A percentile compares a stretch with the other conserved stretches of the same genome.
Evolutionary conservation across 2,113 vertebrate genomes (phyloP).

Genomic region (Haemorhous mexicanus): DNA sequence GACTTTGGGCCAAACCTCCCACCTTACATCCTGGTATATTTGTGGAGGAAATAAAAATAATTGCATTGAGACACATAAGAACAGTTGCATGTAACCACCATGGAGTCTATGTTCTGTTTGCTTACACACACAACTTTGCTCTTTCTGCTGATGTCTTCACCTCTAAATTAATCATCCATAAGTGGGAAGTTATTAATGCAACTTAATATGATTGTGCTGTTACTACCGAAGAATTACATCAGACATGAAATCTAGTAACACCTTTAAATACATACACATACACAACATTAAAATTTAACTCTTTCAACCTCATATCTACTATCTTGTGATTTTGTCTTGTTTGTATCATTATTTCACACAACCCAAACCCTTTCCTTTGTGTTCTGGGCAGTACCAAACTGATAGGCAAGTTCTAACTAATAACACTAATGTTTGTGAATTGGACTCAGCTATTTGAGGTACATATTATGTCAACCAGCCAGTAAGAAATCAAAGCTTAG

Average conservation of each 20-base stretch:
- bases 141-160: background rate
- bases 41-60: background rate
- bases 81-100: background rate
- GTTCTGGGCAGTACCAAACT: background rate
- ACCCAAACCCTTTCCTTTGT: background rate
- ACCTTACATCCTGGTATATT: background rate
- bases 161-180: background rate
- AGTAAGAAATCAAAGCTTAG: background rate
- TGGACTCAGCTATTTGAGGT: background rate
- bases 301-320: background rate
- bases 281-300: background rate
- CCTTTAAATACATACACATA: background rate
- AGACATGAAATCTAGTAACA: background rate
- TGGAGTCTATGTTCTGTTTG: background rate
- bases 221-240: background rate
- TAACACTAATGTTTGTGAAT: background rate
- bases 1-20: background rate
- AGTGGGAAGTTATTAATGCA: background rate
- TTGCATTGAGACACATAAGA: background rate
- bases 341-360: background rate
- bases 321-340: background rate
- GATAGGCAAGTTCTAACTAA: background rate
- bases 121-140: background rate
- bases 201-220: background rate
- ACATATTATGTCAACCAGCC: background rate